Evolutionary conservation across 2,797 vertebrate genomes (phyloP).

Genomic region (Coregonus sp.): DNA sequence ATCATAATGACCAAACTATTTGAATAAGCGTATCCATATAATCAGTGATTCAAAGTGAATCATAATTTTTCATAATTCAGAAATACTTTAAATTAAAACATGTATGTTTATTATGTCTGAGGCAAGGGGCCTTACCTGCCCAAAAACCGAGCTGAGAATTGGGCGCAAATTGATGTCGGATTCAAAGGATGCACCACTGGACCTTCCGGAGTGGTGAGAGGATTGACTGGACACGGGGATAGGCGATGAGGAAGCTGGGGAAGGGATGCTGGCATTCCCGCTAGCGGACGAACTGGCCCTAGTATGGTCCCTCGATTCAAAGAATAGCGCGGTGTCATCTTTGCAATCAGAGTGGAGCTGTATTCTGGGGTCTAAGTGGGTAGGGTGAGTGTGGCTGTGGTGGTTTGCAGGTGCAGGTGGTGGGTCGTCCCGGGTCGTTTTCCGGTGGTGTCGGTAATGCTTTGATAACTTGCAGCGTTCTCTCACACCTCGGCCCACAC

Average conservation of each 20-base stretch:
- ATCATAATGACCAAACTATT: too few species aligned
- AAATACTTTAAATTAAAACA: neutral
- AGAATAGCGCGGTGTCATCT: conserved; percentile 72
- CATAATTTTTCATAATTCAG: neutral
- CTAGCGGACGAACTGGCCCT: conserved; percentile 41
- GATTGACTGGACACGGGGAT: conserved; percentile 78
- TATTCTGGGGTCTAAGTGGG: conserved; percentile 62
- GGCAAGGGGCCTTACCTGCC: conserved; percentile 84
- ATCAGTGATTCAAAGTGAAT: neutral
- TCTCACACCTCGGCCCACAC: conserved; percentile 54
- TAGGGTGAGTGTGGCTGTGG: conserved; percentile 53
- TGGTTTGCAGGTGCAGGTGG: conserved; percentile 50
- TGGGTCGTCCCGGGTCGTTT: conserved; percentile 65
- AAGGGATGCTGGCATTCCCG: conserved; percentile 58
- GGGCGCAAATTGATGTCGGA: conserved; percentile 83
- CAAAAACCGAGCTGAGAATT: conserved; percentile 91
- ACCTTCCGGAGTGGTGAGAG: conserved; percentile 77
- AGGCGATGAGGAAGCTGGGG: conserved; percentile 74
- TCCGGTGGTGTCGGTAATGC: conserved; percentile 73
- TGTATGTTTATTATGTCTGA: neutral
- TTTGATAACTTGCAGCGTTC: conserved; percentile 70
- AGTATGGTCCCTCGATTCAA: conserved; percentile 67
- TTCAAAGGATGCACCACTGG: conserved; percentile 77
- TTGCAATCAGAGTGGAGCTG: conserved; percentile 72
- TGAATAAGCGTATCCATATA: neutral